These are phyloP conservation scores for Lepus oiostolus DNA, from an alignment of 2,797 vertebrate genomes.

Conservation along the genomic window DNA sequence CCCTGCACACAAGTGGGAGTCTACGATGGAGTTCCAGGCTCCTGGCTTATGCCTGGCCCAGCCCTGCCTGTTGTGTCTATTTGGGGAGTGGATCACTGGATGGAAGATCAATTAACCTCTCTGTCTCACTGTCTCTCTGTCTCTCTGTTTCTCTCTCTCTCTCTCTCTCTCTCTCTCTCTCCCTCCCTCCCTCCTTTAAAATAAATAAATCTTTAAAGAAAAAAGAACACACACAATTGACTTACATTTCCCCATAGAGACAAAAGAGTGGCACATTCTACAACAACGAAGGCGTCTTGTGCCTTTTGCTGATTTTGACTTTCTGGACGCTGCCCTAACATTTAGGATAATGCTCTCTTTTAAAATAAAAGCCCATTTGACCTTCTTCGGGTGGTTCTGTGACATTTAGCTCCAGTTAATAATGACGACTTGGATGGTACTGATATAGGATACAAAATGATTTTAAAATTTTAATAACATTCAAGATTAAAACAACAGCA, in stretches of 20 bases:
- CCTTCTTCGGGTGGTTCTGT: slow-evolving; percentile 51
- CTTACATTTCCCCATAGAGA: slow-evolving; percentile 26
- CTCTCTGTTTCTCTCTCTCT: no score
- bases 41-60: no score
- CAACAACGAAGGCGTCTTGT: slow-evolving; percentile 26
- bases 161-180: no score
- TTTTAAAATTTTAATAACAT: not conserved
- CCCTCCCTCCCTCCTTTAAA: no score
- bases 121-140: no score
- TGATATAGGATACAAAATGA: slow-evolving; percentile 13
- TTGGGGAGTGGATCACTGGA: no score
- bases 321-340: slow-evolving; percentile 56
- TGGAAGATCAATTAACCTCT: no score
- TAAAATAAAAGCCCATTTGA: slow-evolving; percentile 55
- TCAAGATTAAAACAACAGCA: slow-evolving; percentile 40
- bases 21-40: no score
- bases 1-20: no score
- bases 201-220: no score
- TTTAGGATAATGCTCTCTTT: slow-evolving; percentile 43
- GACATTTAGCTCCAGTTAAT: slow-evolving; percentile 40
- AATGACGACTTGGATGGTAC: not conserved
- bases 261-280: not conserved
- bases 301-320: slow-evolving; percentile 44
- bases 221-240: no score
- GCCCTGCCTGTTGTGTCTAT: no score